Evolutionary conservation across 2,888 invertebrate species (phyloP).

Genomic region (Sphaerophoria taeniata): DNA sequence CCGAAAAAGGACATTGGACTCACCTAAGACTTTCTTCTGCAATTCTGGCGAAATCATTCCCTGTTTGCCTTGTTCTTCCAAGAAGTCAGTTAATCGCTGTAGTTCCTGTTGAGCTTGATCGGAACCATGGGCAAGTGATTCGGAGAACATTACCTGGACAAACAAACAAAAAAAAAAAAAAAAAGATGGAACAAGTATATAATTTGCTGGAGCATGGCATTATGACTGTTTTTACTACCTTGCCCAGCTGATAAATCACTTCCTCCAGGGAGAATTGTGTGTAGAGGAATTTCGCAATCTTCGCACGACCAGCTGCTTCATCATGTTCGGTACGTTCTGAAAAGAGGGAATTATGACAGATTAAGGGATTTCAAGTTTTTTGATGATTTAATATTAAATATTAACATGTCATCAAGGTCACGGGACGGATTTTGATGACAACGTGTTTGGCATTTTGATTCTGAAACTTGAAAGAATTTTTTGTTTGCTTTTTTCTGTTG

Average conservation of each 20-base stretch:
- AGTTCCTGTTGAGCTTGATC: constrained; percentile 88
- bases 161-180: neutral
- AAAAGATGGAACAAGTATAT: neutral
- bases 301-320: constrained; percentile 87
- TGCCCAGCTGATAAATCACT: constrained; percentile 91
- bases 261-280: constrained; percentile 90
- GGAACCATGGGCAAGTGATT: constrained; percentile 88
- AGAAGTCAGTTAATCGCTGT: constrained; percentile 89
- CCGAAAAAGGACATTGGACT: too few relatives aligned
- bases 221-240: constrained; percentile 82
- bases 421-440: neutral
- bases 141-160: constrained; percentile 89
- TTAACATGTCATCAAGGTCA: neutral
- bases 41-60: constrained; percentile 89
- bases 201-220: constrained; percentile 19
- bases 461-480: too few relatives aligned
- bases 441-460: neutral
- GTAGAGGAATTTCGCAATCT: constrained; percentile 88
- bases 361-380: constrained; percentile 13
- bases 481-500: too few relatives aligned
- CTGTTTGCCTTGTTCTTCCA: constrained; percentile 89
- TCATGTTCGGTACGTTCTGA: constrained; percentile 85
- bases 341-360: constrained; percentile 12
- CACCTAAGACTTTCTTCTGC: constrained; percentile 91
- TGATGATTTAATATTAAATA: neutral